A percentile compares a stretch with the other conserved stretches of the same genome.
Conservation (phyloP, 2,113 vertebrate genomes). For the Syngnathus typhle region DNA sequence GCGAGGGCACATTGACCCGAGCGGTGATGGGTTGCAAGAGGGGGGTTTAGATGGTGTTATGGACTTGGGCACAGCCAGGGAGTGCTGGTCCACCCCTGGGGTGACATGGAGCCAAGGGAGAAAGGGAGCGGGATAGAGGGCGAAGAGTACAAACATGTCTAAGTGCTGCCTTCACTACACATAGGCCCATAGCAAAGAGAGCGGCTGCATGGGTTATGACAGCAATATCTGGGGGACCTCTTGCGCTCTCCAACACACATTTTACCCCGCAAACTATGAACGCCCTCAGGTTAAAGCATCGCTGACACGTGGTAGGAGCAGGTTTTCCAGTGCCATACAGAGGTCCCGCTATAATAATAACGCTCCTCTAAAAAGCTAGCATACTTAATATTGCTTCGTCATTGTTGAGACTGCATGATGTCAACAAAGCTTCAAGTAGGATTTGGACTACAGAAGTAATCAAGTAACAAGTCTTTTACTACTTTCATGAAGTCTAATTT, state of each 20-base stretch:
- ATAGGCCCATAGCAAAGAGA: constrained; percentile 67
- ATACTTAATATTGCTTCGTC: neutral
- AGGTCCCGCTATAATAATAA: constrained; percentile 19
- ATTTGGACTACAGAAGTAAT: neutral
- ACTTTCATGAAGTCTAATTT: neutral
- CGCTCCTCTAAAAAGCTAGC: neutral
- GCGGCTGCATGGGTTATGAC: constrained; percentile 69
- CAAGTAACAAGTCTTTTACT: neutral
- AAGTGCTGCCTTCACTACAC: constrained; percentile 75
- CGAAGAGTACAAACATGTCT: constrained; percentile 74
- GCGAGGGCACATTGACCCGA: constrained; percentile 57
- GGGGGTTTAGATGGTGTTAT: constrained; percentile 60
- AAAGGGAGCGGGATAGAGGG: constrained; percentile 64
- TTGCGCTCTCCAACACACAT: constrained; percentile 58
- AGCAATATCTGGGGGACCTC: constrained; percentile 65
- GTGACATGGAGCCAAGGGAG: constrained; percentile 61
- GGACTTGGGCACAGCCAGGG: constrained; percentile 63
- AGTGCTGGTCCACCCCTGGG: constrained; percentile 55
- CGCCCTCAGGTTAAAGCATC: constrained; percentile 46
- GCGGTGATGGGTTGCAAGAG: constrained; percentile 38
- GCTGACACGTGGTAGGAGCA: constrained; percentile 46
- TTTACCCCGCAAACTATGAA: constrained; percentile 54
- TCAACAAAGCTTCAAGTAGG: neutral
- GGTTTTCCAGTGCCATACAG: constrained; percentile 26
- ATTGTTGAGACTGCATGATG: neutral